Percentiles rank a stretch among this genome's conserved stretches.
These are phyloP conservation scores for Nothocercus julius DNA, from an alignment of 2,113 vertebrate genomes.

Conservation along the genomic window DNA sequence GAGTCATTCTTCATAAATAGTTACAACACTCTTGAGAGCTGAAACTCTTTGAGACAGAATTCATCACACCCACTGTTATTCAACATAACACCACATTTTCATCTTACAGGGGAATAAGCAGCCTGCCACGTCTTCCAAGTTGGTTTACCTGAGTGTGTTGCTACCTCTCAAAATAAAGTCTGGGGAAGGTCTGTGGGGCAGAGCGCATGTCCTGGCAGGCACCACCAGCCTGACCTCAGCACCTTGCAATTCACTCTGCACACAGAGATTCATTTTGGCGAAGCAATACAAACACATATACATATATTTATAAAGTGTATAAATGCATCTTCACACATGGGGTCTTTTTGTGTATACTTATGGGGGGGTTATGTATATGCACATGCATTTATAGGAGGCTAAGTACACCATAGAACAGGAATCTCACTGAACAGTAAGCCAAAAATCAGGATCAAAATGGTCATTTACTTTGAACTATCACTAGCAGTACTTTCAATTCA, in stretches of 20 bases:
- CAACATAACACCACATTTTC: slow-evolving; percentile 21
- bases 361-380: accelerated
- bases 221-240: background rate
- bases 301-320: background rate
- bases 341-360: background rate
- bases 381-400: background rate
- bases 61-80: slow-evolving; percentile 2
- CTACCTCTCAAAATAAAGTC: background rate
- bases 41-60: slow-evolving; percentile 25
- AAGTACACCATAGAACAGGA: background rate
- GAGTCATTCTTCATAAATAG: background rate
- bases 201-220: background rate
- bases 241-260: background rate
- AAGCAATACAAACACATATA: background rate
- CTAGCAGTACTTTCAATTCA: slow-evolving; percentile 20
- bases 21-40: slow-evolving; percentile 25
- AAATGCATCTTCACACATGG: accelerated
- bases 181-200: background rate
- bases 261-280: background rate
- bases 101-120: background rate
- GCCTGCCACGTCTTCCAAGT: background rate
- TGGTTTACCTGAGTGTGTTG: background rate
- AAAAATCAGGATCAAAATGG: slow-evolving; percentile 28
- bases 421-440: background rate
- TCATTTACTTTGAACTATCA: background rate